A percentile compares a stretch with the other conserved stretches of the same genome.
Conservation (phyloP, 2,888 invertebrate species). For the Scotopteryx bipunctaria region DNA sequence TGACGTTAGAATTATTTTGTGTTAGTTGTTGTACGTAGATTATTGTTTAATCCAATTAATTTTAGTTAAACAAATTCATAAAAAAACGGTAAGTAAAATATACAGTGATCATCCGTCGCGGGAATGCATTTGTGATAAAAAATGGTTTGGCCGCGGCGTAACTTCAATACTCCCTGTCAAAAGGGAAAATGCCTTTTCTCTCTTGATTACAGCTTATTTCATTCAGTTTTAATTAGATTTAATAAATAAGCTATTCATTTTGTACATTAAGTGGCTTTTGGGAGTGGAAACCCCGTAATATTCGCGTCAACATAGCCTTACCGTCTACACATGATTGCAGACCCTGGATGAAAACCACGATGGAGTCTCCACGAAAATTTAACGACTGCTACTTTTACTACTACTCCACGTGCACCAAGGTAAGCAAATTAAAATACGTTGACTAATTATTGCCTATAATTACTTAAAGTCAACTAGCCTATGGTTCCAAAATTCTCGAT, state of each 20-base stretch:
- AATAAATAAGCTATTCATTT: conserved; percentile 8
- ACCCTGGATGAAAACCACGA: conserved; percentile 70
- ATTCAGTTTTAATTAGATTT: conserved; percentile 16
- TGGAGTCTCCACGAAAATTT: conserved; percentile 89
- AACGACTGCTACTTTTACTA: conserved; percentile 96
- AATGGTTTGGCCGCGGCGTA: conserved; percentile 69
- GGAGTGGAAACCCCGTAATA: conserved; percentile 27
- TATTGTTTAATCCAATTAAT: conserved; percentile 75
- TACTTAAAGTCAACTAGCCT: background rate
- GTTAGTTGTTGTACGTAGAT: conserved; percentile 64
- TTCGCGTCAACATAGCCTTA: conserved; percentile 36
- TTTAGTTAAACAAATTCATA: conserved; percentile 57
- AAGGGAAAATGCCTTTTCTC: conserved; percentile 66
- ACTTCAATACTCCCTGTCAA: conserved; percentile 67
- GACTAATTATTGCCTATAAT: background rate
- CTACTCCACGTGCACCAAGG: conserved; percentile 93
- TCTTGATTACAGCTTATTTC: conserved; percentile 46
- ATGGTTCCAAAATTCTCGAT: background rate
- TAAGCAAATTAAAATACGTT: conserved; percentile 62
- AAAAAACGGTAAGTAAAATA: conserved; percentile 68
- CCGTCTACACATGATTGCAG: conserved; percentile 55
- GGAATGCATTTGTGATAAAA: conserved; percentile 55
- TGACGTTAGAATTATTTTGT: conserved; percentile 79
- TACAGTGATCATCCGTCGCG: conserved; percentile 42
- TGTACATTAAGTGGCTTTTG: background rate